Conservation (phyloP, 1,140 invertebrate genomes). For the Saccostrea glomerata region DNA sequence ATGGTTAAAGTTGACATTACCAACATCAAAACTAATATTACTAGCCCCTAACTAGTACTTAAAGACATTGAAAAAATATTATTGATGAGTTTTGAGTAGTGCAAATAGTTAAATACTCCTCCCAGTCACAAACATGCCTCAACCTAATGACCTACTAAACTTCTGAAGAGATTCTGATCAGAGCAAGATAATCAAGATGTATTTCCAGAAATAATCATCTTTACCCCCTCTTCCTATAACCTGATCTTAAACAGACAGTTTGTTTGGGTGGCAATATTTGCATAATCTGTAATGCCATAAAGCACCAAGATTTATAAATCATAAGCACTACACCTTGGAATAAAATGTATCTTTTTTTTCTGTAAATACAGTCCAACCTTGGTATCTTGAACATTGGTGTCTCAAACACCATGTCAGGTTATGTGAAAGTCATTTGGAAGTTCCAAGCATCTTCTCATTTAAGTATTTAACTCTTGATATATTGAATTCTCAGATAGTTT, state of each 20-base stretch:
- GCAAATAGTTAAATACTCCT: neutral
- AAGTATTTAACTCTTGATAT: no score
- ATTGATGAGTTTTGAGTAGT: no score
- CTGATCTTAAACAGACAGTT: slow-evolving; percentile 24
- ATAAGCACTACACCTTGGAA: neutral
- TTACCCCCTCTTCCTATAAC: slow-evolving; percentile 21
- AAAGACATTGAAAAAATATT: no score
- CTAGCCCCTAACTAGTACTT: no score
- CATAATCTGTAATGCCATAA: neutral
- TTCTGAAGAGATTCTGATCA: slow-evolving; percentile 14
- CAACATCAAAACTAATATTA: no score
- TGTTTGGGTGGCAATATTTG: slow-evolving; percentile 24
- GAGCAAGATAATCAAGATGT: slow-evolving; percentile 31
- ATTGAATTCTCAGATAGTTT: no score
- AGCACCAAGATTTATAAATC: neutral
- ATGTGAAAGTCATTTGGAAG: no score
- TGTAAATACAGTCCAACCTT: neutral
- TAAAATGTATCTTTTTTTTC: neutral
- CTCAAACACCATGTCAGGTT: no score
- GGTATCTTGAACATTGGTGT: neutral
- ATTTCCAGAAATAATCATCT: slow-evolving; percentile 14
- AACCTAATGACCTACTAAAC: slow-evolving; percentile 21
- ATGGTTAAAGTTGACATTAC: no score
- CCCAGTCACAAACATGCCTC: neutral
- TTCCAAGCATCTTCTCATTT: no score